A percentile compares a stretch with the other conserved stretches of the same genome.
Conservation (phyloP, 2,888 invertebrate genomes). For the Scaeva pyrastri region DNA sequence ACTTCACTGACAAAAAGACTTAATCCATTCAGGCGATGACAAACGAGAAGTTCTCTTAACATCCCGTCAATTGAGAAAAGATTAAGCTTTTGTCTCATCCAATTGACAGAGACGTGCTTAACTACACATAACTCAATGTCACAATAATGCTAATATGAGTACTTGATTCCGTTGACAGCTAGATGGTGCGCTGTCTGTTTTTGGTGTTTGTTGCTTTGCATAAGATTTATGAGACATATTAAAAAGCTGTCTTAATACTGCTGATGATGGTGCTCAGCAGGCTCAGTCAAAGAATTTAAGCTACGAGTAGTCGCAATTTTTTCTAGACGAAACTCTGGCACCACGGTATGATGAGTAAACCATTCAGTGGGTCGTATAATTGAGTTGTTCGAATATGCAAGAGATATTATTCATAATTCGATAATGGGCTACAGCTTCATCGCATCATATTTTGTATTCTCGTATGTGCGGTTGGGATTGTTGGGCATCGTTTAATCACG, state of each 20-base stretch:
- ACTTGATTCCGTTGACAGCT: conserved; percentile 1
- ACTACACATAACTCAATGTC: conserved; percentile 28
- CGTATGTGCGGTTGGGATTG: conserved; percentile 5
- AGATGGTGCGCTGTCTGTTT: background rate
- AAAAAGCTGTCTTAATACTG: background rate
- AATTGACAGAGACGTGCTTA: conserved; percentile 1
- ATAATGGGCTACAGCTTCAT: conserved; percentile 12
- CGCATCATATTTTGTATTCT: background rate
- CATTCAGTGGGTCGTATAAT: conserved; percentile 34
- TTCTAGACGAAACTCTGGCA: background rate
- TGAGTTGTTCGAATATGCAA: conserved; percentile 24
- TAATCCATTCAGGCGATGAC: conserved; percentile 23
- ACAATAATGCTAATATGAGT: conserved; percentile 23
- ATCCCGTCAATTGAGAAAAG: background rate
- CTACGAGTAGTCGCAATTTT: conserved; percentile 17
- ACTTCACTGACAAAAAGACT: conserved; percentile 1
- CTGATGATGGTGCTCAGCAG: background rate
- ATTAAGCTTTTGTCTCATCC: conserved; percentile 6
- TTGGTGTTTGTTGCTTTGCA: conserved; percentile 3
- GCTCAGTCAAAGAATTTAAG: background rate
- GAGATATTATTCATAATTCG: conserved; percentile 34
- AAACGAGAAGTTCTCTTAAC: conserved; percentile 1
- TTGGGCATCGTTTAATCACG: conserved; percentile 21
- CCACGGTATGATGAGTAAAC: background rate
- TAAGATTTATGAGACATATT: conserved; percentile 11